Base-by-base conservation (phyloP, 2,797 vertebrate genomes). In the Aplochiton taeniatus region DNA sequence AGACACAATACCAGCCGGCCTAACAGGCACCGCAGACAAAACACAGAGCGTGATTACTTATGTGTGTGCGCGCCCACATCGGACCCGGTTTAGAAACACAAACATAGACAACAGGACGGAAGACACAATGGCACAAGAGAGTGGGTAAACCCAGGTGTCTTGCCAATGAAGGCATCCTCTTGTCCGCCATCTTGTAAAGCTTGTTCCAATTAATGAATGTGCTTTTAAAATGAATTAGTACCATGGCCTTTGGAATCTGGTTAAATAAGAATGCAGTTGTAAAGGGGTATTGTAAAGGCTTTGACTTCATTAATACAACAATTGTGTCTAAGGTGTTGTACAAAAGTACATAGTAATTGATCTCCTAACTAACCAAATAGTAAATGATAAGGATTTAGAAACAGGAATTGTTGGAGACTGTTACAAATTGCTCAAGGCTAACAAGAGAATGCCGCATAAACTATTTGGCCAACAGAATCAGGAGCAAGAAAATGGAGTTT, bases 171-270 rank as follows among this genome's bases (percentile, higher is more conserved):
- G 58, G 16, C 17, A 68, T 73, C 31, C 44, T 63, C 50, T 20
- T 17, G 42, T 42, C 54, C n/a, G 47, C 62, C 42, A 63, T 66
- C 49, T 66, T 4, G 47, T 50, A 58, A 69, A 70, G 63, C 6
- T 73, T 49, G 56, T 57, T 61, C 61, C 53, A 73, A 19, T 52
- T 4, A 45, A 79, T 74, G 73, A 59, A 72, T 75, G 68, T 71
- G 46, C 71, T 72, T 51, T 68, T 69, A 63, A 80, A 58, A 31
- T 48, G 42, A 64, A 77, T 63, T 76, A 75, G 53, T 79, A 73
- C 70, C 76, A 17, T 59, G 59, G 67, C 69, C 41, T 43, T 16
- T 51, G 48, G 75, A 74, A 63, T 51, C 61, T 77, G 76, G 73
- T 81, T 76, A 71, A 86, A 76, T 55, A 48, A 57, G 18, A 16